Percentiles rank a stretch among this genome's conserved stretches.
Evolutionary conservation across 37 sponge, comb jelly and placozoan genomes (phyloP).

Genomic region (Tethya wilhelma): DNA sequence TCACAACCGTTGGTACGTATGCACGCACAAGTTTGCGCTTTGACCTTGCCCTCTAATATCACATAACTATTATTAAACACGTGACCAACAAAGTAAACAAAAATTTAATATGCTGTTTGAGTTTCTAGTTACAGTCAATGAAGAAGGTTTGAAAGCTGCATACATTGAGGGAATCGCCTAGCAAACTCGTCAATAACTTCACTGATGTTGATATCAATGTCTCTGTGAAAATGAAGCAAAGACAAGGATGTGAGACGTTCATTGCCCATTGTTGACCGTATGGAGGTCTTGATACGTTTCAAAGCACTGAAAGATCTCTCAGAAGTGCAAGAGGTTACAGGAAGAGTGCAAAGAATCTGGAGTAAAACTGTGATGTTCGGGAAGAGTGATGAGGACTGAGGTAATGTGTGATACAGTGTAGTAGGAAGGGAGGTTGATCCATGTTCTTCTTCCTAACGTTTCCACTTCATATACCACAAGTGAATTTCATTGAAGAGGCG

Average conservation of each 20-base stretch:
- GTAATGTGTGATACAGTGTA: conserved; percentile 1
- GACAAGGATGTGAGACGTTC: conserved; percentile 11
- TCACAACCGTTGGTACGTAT: too few relatives aligned
- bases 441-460: conserved; percentile 13
- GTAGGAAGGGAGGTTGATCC: conserved; percentile 5
- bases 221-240: conserved; percentile 23
- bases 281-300: conserved; percentile 35
- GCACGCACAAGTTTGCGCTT: too few relatives aligned
- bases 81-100: too few relatives aligned
- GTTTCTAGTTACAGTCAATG: too few relatives aligned
- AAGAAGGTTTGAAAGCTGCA: too few relatives aligned
- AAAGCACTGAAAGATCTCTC: conserved; percentile 53
- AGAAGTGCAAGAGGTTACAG: conserved; percentile 25
- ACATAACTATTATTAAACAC: too few relatives aligned
- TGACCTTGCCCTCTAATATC: too few relatives aligned
- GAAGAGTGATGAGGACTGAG: conserved; percentile 3
- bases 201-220: conserved; percentile 24
- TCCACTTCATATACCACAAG: conserved; percentile 37
- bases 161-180: too few relatives aligned
- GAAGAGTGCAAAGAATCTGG: conserved; percentile 37
- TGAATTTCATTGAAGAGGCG: conserved; percentile 30
- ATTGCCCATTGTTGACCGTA: conserved; percentile 27
- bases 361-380: conserved; percentile 29
- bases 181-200: conserved; percentile 50
- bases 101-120: too few relatives aligned